Base-by-base conservation (phyloP, 2,797 vertebrate species). In the Uromys caudimaculatus region DNA sequence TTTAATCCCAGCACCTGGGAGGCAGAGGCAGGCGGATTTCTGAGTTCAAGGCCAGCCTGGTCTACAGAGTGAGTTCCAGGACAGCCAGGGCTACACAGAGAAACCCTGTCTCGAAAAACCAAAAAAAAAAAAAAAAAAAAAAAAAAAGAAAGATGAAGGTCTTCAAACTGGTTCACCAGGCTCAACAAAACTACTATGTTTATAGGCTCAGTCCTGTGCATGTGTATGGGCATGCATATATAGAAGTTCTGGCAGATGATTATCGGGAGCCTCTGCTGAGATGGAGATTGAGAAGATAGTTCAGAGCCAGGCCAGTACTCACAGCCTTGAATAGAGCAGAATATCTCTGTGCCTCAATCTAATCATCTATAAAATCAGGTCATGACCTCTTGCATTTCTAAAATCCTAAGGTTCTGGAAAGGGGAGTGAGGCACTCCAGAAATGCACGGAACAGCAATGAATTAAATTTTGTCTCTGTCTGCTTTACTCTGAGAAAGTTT, bases 391-490 rank as follows among this genome's bases (percentile, higher is more conserved):
- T 60, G 58, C 2, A 64, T 76, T 41, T 95, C n/a, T 73, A 95
- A 82, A 92, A 91, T 58, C 81, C 75, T 73, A 44, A 54, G 4
- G 21, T 85, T 95, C 67, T 91, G 64, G 79, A 4, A 90, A 75
- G 60, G 58, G 58, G 19, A 54, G 29, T 38, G 8, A 21, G 38
- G 14, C 29, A 84, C 69, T 71, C 84, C 60, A 89, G 73, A 96
- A 92, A 93, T 6, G 1, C n/a, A 76, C 73, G 64, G 85, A 76
- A 4, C 76, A 83, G 32, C 16, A 84, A 84, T 52, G 21, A 93
- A 92, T 84, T 44, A 90, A 90, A 93, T 50, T 17, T 89, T 87
- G 64, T 87, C 50, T 88, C 29, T 38, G 62, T 91, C 52, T 85
- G 62, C 86, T 89, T 92, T 52, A 64, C 41, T 27, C 69, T 13